phyloP scores from a whole-genome alignment of 2,113 vertebrate genomes.

The Pseudorhombus dupliciocellatus region DNA sequence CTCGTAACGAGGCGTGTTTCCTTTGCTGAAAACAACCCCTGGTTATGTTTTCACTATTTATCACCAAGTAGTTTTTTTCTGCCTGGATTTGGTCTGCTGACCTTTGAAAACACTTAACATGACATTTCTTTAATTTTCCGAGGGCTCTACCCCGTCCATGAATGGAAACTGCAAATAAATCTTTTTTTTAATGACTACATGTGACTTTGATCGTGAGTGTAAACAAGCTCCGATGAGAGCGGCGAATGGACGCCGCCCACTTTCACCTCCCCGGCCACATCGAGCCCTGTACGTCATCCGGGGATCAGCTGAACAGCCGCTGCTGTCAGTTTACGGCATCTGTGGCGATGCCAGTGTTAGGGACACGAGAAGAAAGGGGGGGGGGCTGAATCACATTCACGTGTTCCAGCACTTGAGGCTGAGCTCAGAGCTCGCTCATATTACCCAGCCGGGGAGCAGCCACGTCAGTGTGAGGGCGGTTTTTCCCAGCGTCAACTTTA shows the following conservation, averaged over 20 bases:
- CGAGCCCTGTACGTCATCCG: neutral
- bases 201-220: neutral
- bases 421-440: constrained; percentile 18
- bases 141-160: neutral
- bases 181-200: neutral
- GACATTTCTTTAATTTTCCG: neutral
- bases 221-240: neutral
- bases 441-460: constrained; percentile 32
- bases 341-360: constrained; percentile 11
- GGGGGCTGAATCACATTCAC: constrained; percentile 23
- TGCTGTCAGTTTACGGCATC: constrained; percentile 33
- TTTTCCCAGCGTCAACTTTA: no score
- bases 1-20: no score
- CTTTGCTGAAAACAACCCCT: no score
- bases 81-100: no score
- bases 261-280: neutral
- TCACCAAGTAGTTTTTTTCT: no score
- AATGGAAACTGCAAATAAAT: neutral
- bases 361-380: neutral
- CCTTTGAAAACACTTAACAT: no score
- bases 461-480: constrained; percentile 7
- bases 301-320: constrained; percentile 23
- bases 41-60: no score
- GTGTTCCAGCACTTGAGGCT: constrained; percentile 24
- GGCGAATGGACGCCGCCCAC: neutral